phyloP scores from a whole-genome alignment of 2,888 invertebrate genomes.

The Molorchus minor region DNA sequence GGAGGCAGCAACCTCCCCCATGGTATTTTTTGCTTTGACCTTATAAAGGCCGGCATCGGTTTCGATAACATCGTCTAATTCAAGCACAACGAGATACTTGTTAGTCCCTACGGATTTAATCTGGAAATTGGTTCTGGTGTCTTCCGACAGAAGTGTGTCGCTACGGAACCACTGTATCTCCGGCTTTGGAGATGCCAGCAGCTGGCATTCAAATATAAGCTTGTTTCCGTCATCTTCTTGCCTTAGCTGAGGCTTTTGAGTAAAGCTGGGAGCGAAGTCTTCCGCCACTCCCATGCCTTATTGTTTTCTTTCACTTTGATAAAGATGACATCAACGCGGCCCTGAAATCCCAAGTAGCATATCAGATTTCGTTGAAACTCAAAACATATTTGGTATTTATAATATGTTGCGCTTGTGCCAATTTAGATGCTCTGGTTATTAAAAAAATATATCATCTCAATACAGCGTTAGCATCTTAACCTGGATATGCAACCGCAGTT shows the following conservation, averaged over 20 bases:
- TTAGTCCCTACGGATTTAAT: constrained; percentile 85
- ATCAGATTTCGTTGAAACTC: neutral
- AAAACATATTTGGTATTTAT: neutral
- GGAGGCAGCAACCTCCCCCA: constrained; percentile 96
- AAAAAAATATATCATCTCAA: too few species aligned
- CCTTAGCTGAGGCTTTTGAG: constrained; percentile 95
- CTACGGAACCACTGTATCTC: constrained; percentile 93
- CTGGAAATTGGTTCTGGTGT: constrained; percentile 87
- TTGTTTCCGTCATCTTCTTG: constrained; percentile 97
- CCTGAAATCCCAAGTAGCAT: constrained; percentile 49
- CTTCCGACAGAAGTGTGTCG: constrained; percentile 84
- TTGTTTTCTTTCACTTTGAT: constrained; percentile 55
- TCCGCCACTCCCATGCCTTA: constrained; percentile 83
- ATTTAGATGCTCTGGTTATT: neutral
- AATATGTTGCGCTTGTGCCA: neutral
- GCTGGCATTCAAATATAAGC: constrained; percentile 92
- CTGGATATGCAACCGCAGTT: too few species aligned
- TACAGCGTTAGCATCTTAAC: too few species aligned
- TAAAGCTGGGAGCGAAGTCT: constrained; percentile 98
- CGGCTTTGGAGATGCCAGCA: constrained; percentile 87
- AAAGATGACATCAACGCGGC: constrained; percentile 61
- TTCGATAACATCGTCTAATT: constrained; percentile 95
- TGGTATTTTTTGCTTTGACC: constrained; percentile 95
- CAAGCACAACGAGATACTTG: constrained; percentile 90
- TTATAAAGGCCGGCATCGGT: constrained; percentile 96